Percentiles rank a stretch among this genome's conserved stretches.
Conservation (phyloP, 2,797 vertebrate species). For the Acropternis orthonyx region DNA sequence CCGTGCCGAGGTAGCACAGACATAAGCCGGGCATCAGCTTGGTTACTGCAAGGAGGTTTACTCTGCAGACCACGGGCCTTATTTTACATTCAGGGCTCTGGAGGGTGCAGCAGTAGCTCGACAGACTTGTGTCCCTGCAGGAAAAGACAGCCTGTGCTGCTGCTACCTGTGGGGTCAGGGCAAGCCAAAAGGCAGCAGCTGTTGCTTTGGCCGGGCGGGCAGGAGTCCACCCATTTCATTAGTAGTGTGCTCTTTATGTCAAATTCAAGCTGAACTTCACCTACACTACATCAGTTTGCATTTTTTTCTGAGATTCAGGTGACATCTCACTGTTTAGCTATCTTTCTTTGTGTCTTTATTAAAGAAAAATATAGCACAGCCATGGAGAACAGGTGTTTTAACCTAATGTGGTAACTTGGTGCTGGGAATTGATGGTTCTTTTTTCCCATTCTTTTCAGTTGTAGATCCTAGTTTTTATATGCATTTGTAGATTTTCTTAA, state of each 20-base stretch:
- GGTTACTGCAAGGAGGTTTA: neutral
- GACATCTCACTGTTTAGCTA: neutral
- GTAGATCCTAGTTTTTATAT: neutral
- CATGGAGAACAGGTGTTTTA: rapidly evolving
- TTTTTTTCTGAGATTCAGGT: neutral
- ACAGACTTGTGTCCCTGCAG: neutral
- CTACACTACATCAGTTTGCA: rapidly evolving
- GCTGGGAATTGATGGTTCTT: neutral
- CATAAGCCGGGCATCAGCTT: neutral
- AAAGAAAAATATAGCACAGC: neutral
- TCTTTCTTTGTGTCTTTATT: neutral
- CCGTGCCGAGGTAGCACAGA: neutral
- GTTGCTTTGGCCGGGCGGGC: neutral
- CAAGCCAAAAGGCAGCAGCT: rapidly evolving
- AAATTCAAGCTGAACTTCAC: neutral
- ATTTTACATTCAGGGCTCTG: neutral
- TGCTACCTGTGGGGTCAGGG: rapidly evolving
- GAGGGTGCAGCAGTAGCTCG: rapidly evolving
- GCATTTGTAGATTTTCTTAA: neutral
- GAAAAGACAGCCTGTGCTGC: neutral
- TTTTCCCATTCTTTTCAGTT: neutral
- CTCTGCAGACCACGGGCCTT: neutral
- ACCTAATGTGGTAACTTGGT: neutral
- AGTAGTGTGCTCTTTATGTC: neutral
- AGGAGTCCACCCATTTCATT: rapidly evolving